Evolutionary conservation across 2,797 vertebrate species (phyloP).

Genomic region (Sebastes trivittatus): DNA sequence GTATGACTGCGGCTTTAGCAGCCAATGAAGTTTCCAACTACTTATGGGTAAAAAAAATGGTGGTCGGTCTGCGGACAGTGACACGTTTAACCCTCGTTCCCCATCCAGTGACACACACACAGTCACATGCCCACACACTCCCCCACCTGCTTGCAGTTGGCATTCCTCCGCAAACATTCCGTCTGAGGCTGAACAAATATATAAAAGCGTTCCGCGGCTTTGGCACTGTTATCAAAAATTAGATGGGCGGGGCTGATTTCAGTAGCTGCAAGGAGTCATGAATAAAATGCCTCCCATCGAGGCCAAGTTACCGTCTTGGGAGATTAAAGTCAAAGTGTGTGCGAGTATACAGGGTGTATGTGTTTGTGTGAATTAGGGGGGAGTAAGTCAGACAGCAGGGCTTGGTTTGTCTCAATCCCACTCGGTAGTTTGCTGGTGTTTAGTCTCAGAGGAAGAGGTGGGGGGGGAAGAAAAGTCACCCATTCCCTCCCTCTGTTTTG

Average conservation of each 20-base stretch:
- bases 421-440: conserved; percentile 56
- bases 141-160: conserved; percentile 9
- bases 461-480: neutral
- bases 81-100: conserved; percentile 33
- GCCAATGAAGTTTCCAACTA: conserved; percentile 41
- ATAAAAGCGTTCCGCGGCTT: conserved; percentile 25
- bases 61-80: conserved; percentile 6
- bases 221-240: conserved; percentile 41
- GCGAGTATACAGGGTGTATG: neutral
- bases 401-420: conserved; percentile 28
- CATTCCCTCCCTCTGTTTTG: conserved; percentile 8
- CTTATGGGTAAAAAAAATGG: conserved; percentile 41
- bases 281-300: conserved; percentile 49
- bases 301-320: conserved; percentile 45
- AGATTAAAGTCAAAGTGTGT: conserved; percentile 54
- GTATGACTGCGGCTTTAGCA: conserved; percentile 49
- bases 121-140: neutral
- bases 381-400: conserved; percentile 29
- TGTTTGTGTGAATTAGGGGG: conserved; percentile 39
- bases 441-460: conserved; percentile 54
- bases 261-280: conserved; percentile 53
- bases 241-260: conserved; percentile 25
- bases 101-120: conserved; percentile 19
- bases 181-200: conserved; percentile 38
- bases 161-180: conserved; percentile 13